Evolutionary conservation across 2,113 vertebrate species (phyloP), one percentile per base, ranked within the genome.

Genomic region (Abramis brama): DNA sequence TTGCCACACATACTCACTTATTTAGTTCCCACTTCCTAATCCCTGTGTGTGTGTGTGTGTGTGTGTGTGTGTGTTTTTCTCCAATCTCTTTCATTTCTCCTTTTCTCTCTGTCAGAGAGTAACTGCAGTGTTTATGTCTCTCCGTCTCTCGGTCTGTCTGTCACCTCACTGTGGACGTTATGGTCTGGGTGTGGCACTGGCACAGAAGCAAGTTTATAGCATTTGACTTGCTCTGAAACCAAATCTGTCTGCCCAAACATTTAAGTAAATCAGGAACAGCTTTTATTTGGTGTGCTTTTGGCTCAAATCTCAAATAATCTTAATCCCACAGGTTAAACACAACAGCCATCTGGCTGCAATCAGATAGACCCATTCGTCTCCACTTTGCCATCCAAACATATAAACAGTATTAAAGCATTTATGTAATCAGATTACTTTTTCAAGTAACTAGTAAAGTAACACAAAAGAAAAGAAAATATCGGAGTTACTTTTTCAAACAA

Each of bases 151-250:
- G 3, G 11, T 79, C 62, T 52, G 43, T 50, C 27, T 52, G 43
- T 68, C 79, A 82, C 60, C 60, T 82, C 60, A 50, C 59, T 68
- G 23, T 50, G 25, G 45, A 13, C 17, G n/a, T 21, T 27, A 33
- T 68, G 36, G 25, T 68, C 39, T 33, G 27, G 79, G 79, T 70
- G 62, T 68, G 79, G 79, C 79, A 68, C 43, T 68, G 79, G 79
- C 79, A 68, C 43, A 68, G n/a, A 64, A 6, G 52, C 55, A 79
- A 13, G 62, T 52, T 70, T 33, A 70, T 36, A 70, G 17, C 45
- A 50, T 64, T 50, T 47, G 6, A 25, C 77, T 39, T 59, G 55
- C 55, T 43, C 5, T 60, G 3, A 60, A 43, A 39, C 30, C 39
- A 2, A 62, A 79, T 25, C 1, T 43, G 17, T 45, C 13, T 43